A percentile compares a stretch with the other conserved stretches of the same genome.
Evolutionary conservation across 2,797 vertebrate species (phyloP).

Genomic region (Botia almorhae): DNA sequence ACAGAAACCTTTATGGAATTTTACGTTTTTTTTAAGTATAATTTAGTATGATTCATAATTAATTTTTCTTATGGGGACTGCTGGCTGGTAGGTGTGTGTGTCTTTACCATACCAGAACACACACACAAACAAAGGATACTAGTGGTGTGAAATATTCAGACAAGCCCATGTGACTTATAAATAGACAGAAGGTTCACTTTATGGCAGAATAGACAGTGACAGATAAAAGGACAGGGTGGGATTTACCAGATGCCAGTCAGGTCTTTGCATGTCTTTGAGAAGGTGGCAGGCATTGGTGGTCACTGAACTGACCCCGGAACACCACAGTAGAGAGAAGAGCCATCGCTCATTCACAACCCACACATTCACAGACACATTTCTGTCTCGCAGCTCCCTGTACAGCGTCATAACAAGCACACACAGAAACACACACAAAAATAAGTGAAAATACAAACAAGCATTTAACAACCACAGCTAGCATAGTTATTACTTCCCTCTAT

Average conservation of each 20-base stretch:
- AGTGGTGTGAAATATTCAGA: constrained; percentile 16
- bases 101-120: too few species aligned
- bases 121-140: constrained; percentile 13
- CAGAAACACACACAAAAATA: too few species aligned
- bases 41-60: too few species aligned
- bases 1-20: too few species aligned
- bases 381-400: constrained; percentile 61
- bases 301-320: constrained; percentile 89
- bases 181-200: too few species aligned
- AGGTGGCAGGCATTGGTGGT: constrained; percentile 93
- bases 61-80: too few species aligned
- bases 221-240: background rate
- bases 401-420: background rate
- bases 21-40: too few species aligned
- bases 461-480: constrained; percentile 24
- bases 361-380: constrained; percentile 86
- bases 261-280: constrained; percentile 79
- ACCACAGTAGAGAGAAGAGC: constrained; percentile 96
- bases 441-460: constrained; percentile 25
- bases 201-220: background rate
- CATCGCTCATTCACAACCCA: constrained; percentile 91
- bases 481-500: background rate
- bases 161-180: constrained; percentile 15
- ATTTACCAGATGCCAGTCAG: constrained; percentile 87
- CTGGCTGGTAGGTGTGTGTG: too few species aligned